phyloP scores from a whole-genome alignment of 2,888 invertebrate species.

The Caenorhabditis plicata region DNA sequence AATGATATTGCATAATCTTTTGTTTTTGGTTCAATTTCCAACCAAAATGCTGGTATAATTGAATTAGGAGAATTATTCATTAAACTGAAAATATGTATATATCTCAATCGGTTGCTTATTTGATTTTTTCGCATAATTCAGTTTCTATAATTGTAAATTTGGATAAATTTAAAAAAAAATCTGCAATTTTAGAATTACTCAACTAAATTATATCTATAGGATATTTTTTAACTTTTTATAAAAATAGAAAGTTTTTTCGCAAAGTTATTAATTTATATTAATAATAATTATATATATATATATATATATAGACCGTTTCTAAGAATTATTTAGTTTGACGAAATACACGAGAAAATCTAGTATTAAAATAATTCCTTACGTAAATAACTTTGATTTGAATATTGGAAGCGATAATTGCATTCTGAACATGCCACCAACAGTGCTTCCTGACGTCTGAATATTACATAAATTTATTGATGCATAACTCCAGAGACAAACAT shows the following conservation, averaged over 20 bases:
- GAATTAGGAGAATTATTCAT: conserved; percentile 26
- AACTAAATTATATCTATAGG: too few relatives aligned
- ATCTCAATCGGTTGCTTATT: too few relatives aligned
- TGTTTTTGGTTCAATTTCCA: conserved; percentile 34
- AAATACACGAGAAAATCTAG: conserved; percentile 1
- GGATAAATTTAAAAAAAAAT: too few relatives aligned
- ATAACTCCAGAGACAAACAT: not conserved
- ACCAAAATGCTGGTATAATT: conserved; percentile 42
- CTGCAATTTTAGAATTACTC: too few relatives aligned
- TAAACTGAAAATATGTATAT: conserved; percentile 7
- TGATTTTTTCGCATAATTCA: too few relatives aligned
- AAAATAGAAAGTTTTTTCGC: too few relatives aligned
- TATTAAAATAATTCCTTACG: too few relatives aligned
- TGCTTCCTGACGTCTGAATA: conserved; percentile 46
- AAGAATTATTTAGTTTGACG: not conserved
- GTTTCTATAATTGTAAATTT: too few relatives aligned
- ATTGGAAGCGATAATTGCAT: conserved; percentile 50
- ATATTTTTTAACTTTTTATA: too few relatives aligned
- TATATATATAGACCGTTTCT: too few relatives aligned
- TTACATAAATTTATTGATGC: not conserved
- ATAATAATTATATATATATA: too few relatives aligned
- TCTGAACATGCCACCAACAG: conserved; percentile 46
- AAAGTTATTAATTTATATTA: too few relatives aligned
- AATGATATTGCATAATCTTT: conserved; percentile 40
- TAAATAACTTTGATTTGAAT: conserved; percentile 22